Evolutionary conservation across 2,888 invertebrate species (phyloP).

Genomic region (Chorisops tibialis): DNA sequence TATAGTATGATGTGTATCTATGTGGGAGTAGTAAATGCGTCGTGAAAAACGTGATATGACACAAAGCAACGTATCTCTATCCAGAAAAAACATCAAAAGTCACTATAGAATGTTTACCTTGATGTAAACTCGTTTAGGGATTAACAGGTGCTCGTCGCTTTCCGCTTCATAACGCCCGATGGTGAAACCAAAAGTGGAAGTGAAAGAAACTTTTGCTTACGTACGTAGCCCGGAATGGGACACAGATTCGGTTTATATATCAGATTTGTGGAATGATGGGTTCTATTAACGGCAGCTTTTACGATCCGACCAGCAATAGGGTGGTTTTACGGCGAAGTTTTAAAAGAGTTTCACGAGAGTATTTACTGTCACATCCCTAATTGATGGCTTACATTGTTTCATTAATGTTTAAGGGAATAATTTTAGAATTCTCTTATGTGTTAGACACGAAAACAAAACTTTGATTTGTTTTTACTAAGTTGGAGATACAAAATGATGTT

Average conservation of each 20-base stretch:
- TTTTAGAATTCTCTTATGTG: not conserved
- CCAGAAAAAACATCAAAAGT: constrained; percentile 16
- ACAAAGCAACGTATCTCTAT: not conserved
- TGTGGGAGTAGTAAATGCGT: no score
- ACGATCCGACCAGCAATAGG: not conserved
- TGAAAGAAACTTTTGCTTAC: constrained; percentile 2
- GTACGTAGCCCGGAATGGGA: not conserved
- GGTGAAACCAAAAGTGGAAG: constrained; percentile 9
- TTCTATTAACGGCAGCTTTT: not conserved
- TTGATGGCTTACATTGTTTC: constrained; percentile 16
- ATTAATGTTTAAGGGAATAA: constrained; percentile 1
- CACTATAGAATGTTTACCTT: constrained; percentile 16
- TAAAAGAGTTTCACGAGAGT: not conserved
- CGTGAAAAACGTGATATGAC: no score
- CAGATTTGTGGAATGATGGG: no score
- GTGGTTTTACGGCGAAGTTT: not conserved
- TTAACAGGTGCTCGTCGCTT: constrained; percentile 13
- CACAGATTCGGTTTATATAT: no score
- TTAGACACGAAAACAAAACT: no score
- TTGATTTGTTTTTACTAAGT: no score
- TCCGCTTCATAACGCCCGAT: no score
- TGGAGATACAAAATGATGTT: no score
- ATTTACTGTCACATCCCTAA: constrained; percentile 10
- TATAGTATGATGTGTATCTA: no score
- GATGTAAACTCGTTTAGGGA: constrained; percentile 20